Evolutionary conservation across 2,113 vertebrate species (phyloP), one percentile per base, ranked within the genome.

Genomic region (Hypanus sabinus): DNA sequence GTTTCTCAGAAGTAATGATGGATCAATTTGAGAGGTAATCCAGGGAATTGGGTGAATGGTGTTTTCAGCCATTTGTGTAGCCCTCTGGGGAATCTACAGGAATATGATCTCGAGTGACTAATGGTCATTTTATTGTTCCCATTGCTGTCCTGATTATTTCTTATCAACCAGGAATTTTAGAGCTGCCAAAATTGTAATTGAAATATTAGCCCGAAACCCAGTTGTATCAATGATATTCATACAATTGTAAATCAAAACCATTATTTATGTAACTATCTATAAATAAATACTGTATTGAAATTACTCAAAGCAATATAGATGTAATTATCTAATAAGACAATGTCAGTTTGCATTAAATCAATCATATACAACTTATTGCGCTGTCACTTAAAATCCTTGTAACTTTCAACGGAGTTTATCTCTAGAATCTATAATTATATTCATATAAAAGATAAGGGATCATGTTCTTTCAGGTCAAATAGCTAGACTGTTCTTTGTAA

Each of bases 271-370:
- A 62, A 65, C 85, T 33, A n/a, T 8, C 60, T 5, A n/a, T 8
- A 65, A 90, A 30, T 90, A 14, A 18, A 90, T 16, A 5, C 33
- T 65, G 62, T 65, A 60, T 46, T 46, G 46, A 46, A 90, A 65
- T n/a, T 33, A n/a, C 30, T 18, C 27, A 65, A 65, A 90, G 55
- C 55, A 22, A 7, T 55, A 55, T 55, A 46, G 0, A 90, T 90
- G 62, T 62, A 90, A 90, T 90, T 90, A 90, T 65, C 16, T 20
- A 90, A 65, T 90, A 60, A 65, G 65, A 90, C 16, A 90, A 65
- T 33, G 60, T 20, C 55, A 36, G 7, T 27, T 11, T 88, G 85
- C 27, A 88, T 16, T 22, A 1, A 30, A 62, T 65, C 87, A 90
- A 38, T 90, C 27, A 65, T n/a, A 65, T 65, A 33, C 12, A 65